Conservation (phyloP, 2,113 vertebrate genomes). For the Ginglymostoma cirratum region DNA sequence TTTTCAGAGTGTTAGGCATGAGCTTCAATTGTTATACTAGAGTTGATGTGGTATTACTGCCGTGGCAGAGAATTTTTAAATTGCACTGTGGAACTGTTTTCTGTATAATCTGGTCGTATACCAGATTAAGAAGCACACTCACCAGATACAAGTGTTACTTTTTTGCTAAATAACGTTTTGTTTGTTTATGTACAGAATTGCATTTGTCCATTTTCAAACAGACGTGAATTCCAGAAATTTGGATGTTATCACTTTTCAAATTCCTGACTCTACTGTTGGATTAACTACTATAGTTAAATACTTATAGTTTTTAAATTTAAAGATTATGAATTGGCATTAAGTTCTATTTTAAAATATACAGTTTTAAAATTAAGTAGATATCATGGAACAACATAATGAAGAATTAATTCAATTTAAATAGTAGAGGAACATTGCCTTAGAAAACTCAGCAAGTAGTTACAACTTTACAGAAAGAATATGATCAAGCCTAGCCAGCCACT, state of each 20-base stretch:
- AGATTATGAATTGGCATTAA: not conserved
- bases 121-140: not conserved
- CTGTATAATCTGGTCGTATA: not conserved
- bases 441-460: not conserved
- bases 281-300: not conserved
- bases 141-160: not conserved
- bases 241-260: not conserved
- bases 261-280: not conserved
- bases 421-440: too few relatives aligned
- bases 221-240: not conserved
- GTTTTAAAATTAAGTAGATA: not conserved
- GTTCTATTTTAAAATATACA: not conserved
- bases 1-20: not conserved
- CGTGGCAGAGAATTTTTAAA: not conserved
- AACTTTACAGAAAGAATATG: not conserved
- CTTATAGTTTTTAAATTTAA: not conserved
- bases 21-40: not conserved
- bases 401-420: not conserved
- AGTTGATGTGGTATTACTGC: not conserved
- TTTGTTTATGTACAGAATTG: not conserved
- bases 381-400: not conserved
- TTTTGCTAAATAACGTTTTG: not conserved
- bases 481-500: not conserved
- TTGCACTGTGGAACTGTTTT: not conserved
- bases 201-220: not conserved